phyloP scores from a whole-genome alignment of 2,113 vertebrate genomes.

The Mustela lutreola region DNA sequence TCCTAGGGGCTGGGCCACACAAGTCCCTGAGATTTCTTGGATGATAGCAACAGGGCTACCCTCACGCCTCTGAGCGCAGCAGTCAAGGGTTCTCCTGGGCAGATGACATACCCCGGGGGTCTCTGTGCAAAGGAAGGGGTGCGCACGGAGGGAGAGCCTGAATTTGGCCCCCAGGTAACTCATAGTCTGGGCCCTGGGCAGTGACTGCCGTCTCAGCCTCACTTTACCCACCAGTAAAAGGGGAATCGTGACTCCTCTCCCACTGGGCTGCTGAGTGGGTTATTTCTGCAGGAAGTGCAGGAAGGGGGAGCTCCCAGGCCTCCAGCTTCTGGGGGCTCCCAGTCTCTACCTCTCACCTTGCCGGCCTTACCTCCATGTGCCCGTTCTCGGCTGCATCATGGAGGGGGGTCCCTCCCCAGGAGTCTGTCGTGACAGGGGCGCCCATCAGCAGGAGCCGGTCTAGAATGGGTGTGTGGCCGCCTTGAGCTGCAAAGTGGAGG shows the following conservation, averaged over 20 bases:
- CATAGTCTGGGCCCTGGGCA: not conserved
- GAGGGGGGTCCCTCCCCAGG: slow-evolving; percentile 92
- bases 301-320: not conserved
- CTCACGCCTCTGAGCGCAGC: accelerated
- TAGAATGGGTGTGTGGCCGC: slow-evolving; percentile 90
- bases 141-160: accelerated
- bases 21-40: not conserved
- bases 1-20: not conserved
- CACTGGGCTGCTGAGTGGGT: not conserved
- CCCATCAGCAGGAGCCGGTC: slow-evolving; percentile 90
- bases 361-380: slow-evolving; percentile 88
- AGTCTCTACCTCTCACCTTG: accelerated
- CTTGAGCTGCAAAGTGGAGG: slow-evolving; percentile 93
- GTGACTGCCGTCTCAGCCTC: not conserved
- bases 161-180: not conserved
- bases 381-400: slow-evolving; percentile 94
- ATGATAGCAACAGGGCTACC: not conserved
- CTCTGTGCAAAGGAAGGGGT: too few relatives aligned
- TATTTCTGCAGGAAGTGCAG: accelerated
- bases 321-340: not conserved
- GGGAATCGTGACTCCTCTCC: accelerated
- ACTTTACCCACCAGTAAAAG: not conserved
- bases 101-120: not conserved
- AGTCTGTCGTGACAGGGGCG: slow-evolving; percentile 88
- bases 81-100: not conserved